phyloP scores from a whole-genome alignment of 2,797 vertebrate species.

The Gymnothorax javanicus region DNA sequence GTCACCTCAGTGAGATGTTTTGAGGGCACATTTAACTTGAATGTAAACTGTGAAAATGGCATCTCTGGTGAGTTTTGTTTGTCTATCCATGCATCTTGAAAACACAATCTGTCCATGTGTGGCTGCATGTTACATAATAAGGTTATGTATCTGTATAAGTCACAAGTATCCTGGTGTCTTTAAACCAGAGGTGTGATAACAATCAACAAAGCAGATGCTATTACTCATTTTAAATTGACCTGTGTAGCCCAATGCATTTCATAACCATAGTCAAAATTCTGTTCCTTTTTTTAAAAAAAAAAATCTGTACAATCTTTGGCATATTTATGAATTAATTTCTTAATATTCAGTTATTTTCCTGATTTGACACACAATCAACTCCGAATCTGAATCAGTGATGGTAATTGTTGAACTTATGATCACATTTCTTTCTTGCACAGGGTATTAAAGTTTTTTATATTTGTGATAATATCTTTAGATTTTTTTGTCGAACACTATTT shows the following conservation, averaged over 20 bases:
- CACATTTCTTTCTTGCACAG: neutral
- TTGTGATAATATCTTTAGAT: neutral
- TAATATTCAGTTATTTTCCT: no score
- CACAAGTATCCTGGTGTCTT: constrained; percentile 3
- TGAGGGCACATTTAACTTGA: neutral
- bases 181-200: constrained; percentile 1
- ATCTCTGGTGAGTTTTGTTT: constrained; percentile 2
- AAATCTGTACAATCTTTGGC: no score
- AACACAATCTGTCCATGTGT: neutral
- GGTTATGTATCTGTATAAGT: neutral
- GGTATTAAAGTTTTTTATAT: neutral
- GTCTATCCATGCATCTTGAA: neutral
- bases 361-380: no score
- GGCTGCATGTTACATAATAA: neutral
- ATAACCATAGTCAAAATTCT: no score
- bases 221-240: neutral
- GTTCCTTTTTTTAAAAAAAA: no score
- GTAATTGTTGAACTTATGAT: neutral
- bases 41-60: constrained; percentile 5
- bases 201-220: neutral
- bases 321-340: no score
- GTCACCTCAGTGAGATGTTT: neutral
- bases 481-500: no score
- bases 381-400: neutral
- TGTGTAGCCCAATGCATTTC: no score